These are phyloP conservation scores for Epistrophella euchroma DNA, from an alignment of 2,888 invertebrate genomes.

Conservation along the genomic window DNA sequence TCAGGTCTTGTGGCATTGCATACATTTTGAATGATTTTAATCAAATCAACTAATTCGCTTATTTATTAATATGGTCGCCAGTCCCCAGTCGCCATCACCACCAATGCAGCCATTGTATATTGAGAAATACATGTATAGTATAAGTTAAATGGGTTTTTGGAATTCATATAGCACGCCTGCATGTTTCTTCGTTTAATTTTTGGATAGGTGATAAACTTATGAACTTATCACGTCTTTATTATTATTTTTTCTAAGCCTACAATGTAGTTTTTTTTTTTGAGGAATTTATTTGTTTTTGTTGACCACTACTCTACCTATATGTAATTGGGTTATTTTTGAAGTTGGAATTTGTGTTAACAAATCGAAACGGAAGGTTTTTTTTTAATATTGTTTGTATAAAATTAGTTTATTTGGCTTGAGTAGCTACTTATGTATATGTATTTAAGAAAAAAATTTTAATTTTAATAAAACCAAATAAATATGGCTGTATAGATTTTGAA, in stretches of 20 bases:
- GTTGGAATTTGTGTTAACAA: slow-evolving; percentile 1
- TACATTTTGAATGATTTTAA: slow-evolving; percentile 48
- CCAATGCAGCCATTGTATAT: slow-evolving; percentile 20
- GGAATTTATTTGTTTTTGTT: not conserved
- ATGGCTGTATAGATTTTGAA: too few relatives aligned
- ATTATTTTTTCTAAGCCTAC: slow-evolving; percentile 21
- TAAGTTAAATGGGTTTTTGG: slow-evolving; percentile 24
- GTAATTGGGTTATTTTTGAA: slow-evolving; percentile 2
- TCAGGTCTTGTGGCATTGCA: slow-evolving; percentile 37
- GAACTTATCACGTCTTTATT: slow-evolving; percentile 1
- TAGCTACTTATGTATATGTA: too few relatives aligned
- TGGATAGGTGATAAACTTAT: slow-evolving; percentile 21
- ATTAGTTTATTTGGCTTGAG: not conserved
- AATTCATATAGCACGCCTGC: slow-evolving; percentile 9
- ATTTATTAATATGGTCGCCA: slow-evolving; percentile 64
- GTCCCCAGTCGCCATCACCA: not conserved
- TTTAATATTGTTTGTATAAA: not conserved
- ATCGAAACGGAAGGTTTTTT: slow-evolving; percentile 11
- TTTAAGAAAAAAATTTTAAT: too few relatives aligned
- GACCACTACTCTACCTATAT: not conserved
- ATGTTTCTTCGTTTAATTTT: not conserved
- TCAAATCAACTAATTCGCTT: slow-evolving; percentile 58
- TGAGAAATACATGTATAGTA: slow-evolving; percentile 41
- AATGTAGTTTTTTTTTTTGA: not conserved
- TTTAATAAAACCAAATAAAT: too few relatives aligned